phyloP scores from a whole-genome alignment of 2,888 invertebrate genomes.

The Synergus laeviventris region DNA sequence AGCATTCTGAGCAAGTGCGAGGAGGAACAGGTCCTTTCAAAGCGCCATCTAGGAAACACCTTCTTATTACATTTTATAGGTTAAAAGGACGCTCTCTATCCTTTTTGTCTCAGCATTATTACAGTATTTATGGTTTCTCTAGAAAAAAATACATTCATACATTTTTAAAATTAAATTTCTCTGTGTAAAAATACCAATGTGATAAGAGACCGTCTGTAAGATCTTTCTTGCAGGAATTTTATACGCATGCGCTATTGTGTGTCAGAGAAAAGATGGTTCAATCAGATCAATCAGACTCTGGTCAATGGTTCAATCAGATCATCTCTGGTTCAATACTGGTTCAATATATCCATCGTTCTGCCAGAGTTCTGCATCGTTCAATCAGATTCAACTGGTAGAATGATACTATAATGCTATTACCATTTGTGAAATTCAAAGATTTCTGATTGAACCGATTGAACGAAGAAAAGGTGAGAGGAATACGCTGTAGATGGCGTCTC shows the following conservation, averaged over 20 bases:
- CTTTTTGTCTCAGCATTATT: no score
- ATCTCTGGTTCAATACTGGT: no score
- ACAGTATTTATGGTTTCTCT: background rate
- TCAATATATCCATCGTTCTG: no score
- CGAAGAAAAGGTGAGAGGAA: background rate
- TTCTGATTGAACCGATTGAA: background rate
- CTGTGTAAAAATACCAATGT: background rate
- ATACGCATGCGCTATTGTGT: background rate
- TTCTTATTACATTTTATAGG: background rate
- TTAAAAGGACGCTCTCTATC: no score
- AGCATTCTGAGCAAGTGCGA: no score
- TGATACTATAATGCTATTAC: background rate
- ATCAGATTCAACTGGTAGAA: no score
- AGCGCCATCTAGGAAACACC: conserved; percentile 19
- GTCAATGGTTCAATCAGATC: no score
- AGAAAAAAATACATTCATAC: background rate
- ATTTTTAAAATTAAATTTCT: background rate
- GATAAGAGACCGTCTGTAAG: background rate
- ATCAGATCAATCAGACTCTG: no score
- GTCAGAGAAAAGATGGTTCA: no score
- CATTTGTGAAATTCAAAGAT: background rate
- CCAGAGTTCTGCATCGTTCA: no score
- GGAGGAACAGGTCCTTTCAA: background rate
- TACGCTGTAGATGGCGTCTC: background rate
- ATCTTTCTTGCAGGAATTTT: background rate